Percentiles rank a stretch among this genome's conserved stretches.
These are phyloP conservation scores for Diplodus sargus DNA, from an alignment of 2,797 vertebrate genomes.

Conservation along the genomic window DNA sequence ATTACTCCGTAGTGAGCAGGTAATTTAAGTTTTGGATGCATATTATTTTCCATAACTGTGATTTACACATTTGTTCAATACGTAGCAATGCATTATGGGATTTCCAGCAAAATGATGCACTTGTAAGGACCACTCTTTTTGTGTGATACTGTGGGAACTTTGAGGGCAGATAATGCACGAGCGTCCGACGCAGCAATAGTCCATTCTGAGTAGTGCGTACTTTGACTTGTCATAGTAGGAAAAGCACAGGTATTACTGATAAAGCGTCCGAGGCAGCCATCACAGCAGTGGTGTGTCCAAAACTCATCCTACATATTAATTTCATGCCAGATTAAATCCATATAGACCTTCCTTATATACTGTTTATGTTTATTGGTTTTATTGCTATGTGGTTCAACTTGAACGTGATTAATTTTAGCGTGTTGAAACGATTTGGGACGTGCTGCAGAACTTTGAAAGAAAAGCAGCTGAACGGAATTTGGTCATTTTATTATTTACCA, in stretches of 20 bases:
- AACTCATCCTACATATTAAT: too few relatives aligned
- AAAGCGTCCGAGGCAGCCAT: too few relatives aligned
- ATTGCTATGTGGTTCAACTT: neutral
- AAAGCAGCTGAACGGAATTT: slow-evolving; percentile 3
- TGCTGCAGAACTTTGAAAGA: neutral
- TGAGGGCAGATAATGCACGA: neutral
- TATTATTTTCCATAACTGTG: neutral
- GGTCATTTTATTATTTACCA: neutral
- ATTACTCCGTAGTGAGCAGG: neutral
- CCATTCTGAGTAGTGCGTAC: neutral
- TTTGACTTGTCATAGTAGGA: neutral
- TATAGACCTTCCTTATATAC: too few relatives aligned
- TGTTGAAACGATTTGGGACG: neutral
- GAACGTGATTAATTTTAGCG: neutral
- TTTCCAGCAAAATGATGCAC: neutral
- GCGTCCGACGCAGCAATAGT: neutral
- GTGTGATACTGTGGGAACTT: too few relatives aligned
- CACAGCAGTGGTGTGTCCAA: too few relatives aligned
- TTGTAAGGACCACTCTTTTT: neutral
- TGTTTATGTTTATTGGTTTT: too few relatives aligned
- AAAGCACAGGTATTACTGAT: neutral
- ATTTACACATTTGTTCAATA: neutral
- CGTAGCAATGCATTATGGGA: neutral
- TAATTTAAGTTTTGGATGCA: neutral
- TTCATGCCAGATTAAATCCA: too few relatives aligned